A percentile compares a stretch with the other conserved stretches of the same genome.
These are phyloP conservation scores for Gryllus longicercus DNA, from an alignment of 2,888 invertebrate species.

Conservation along the genomic window DNA sequence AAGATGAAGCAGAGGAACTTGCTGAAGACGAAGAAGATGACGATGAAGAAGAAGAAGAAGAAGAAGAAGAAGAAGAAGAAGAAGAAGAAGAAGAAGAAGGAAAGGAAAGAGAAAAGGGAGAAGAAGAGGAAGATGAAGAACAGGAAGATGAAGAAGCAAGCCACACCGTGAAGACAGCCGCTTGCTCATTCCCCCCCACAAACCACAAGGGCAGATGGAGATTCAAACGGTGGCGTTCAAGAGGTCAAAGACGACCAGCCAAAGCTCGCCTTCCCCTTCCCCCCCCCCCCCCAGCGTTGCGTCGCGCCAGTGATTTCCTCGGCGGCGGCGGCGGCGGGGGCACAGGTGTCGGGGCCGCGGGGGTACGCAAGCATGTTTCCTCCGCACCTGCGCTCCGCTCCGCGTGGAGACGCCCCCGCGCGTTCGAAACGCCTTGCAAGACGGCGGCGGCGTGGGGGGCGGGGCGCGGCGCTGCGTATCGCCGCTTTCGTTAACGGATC, in stretches of 20 bases:
- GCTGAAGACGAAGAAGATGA: background rate
- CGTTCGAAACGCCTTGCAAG: background rate
- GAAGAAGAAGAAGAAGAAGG: no score
- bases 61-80: background rate
- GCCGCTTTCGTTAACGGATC: conserved; percentile 7
- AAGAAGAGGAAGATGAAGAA: background rate
- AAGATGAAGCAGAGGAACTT: background rate
- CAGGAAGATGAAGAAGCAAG: background rate
- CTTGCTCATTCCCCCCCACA: no score
- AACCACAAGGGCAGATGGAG: no score
- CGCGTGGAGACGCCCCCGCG: background rate
- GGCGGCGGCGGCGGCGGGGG: background rate
- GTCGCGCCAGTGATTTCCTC: background rate
- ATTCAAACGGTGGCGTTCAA: no score
- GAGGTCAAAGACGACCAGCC: no score
- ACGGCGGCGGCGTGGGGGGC: background rate
- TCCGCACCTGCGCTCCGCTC: background rate
- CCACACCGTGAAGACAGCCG: no score
- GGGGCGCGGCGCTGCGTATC: background rate
- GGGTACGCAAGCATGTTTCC: conserved; percentile 2
- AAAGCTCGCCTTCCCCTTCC: no score
- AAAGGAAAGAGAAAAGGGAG: background rate
- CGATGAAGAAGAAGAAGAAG: background rate
- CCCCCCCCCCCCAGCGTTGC: background rate
- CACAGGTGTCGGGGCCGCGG: background rate